Percentiles rank a stretch among this genome's conserved stretches.
These are phyloP conservation scores for Spermophilus dauricus DNA, from an alignment of 2,113 vertebrate species.

Conservation along the genomic window DNA sequence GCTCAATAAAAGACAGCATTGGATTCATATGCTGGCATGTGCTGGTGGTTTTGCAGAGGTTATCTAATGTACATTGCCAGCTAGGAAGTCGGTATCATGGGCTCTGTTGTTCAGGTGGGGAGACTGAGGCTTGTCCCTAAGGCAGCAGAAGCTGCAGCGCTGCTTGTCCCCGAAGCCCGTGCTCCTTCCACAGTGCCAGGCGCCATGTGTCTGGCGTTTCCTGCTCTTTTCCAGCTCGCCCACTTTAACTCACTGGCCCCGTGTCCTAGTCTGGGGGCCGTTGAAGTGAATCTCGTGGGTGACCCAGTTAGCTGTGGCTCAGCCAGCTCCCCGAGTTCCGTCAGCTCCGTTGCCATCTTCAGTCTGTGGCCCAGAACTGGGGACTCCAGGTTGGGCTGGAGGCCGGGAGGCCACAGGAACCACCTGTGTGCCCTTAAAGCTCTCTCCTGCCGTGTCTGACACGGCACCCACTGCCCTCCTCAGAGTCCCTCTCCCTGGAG, in stretches of 20 bases:
- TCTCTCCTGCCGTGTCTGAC: not conserved
- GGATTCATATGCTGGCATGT: not conserved
- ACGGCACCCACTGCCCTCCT: not conserved
- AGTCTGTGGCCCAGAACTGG: not conserved
- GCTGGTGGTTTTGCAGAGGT: not conserved
- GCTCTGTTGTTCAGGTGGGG: not conserved
- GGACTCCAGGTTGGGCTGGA: not conserved
- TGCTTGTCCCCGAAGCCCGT: not conserved
- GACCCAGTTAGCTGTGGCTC: conserved; percentile 77
- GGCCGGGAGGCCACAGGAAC: not conserved
- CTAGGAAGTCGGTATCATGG: not conserved
- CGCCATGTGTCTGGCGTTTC: conserved; percentile 30
- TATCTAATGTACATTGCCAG: not conserved
- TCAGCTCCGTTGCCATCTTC: not conserved
- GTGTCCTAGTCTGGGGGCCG: conserved; percentile 59
- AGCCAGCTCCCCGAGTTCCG: not conserved
- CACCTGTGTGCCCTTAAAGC: not conserved
- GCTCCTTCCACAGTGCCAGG: not conserved
- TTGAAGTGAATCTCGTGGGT: conserved; percentile 62
- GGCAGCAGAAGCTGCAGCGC: not conserved
- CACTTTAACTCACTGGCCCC: conserved; percentile 72
- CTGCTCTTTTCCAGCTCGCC: conserved; percentile 80
- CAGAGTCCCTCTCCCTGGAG: not conserved
- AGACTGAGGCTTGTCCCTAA: not conserved
- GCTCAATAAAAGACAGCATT: not conserved